Conservation (phyloP, 2,113 vertebrate genomes). For the Platycercus adscitus region DNA sequence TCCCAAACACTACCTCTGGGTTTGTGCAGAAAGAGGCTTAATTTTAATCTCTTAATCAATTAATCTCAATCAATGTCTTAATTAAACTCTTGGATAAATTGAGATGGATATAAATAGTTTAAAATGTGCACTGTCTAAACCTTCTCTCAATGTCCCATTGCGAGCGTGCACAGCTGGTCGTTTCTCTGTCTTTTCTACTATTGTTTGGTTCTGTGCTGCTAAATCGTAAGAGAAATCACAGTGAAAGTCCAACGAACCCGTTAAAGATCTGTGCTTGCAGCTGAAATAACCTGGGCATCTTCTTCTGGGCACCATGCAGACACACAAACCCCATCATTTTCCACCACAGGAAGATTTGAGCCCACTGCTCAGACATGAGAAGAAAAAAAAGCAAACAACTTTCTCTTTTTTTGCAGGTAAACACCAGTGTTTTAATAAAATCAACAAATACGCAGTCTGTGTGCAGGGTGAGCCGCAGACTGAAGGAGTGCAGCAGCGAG, state of each 20-base stretch:
- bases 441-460: neutral
- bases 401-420: neutral
- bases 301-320: neutral
- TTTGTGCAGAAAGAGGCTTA: neutral
- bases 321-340: neutral
- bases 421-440: neutral
- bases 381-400: neutral
- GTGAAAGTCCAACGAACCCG: neutral
- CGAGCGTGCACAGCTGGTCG: rapidly evolving
- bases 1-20: neutral
- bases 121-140: neutral
- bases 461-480: rapidly evolving
- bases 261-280: rapidly evolving
- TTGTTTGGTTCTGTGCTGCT: neutral
- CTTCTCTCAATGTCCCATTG: neutral
- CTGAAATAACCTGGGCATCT: neutral
- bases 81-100: neutral
- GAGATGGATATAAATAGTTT: neutral
- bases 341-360: rapidly evolving
- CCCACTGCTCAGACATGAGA: neutral
- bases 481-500: rapidly evolving
- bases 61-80: neutral
- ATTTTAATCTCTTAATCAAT: neutral
- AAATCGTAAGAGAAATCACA: neutral
- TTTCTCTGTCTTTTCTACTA: neutral